Base-by-base conservation (phyloP, 1,140 invertebrate genomes). In the Drosophila grimshawi region DNA sequence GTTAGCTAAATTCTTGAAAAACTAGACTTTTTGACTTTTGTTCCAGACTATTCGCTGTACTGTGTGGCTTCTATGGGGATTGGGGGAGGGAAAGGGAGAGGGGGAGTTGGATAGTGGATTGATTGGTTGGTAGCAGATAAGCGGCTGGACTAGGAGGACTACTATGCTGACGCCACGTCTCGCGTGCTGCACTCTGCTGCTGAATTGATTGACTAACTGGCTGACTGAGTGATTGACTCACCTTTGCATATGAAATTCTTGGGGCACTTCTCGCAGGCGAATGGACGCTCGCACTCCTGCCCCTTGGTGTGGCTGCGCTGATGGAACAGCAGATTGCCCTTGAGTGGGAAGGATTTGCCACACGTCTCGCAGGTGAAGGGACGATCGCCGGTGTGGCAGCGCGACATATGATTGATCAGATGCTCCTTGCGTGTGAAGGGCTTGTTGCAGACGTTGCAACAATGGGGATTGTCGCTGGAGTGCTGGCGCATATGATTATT, bases 231-330 rank as follows among this genome's bases (percentile, higher is more conserved):
- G 19, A 19, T 19, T 19, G 45, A 77, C 76, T 89, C 78, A 94
- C 98, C 97, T 94, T 99, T 99, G 92, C 98, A 96, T 93, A 98
- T 96, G 93, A 99, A 99, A 80, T 98, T 97, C 93, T 99, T 99
- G 32, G 97, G 96, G 91, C 98, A 99, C 49, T 99, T 94, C 81
- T 99, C 98, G 92, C 98, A 99, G 32, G 97, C 94, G 93, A 98
- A 99, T 0, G 98, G 98, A 64, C 98, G 93, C 89, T 98, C 97
- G 70, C 97, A 96, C 33, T 96, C 96, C 70, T 94, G 94, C 30
- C 95, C 95, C 90, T 97, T 97, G 83, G 96, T 96, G 93, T 99
- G 98, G 35, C 98, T 99, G 43, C 98, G 94, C 93, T 98, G 97
- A 93, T 99, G 98, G 93, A 98, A 99, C 19, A 99, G 93, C 37